phyloP scores from a whole-genome alignment of 2,888 invertebrate genomes.

The Trichogramma evanescens region DNA sequence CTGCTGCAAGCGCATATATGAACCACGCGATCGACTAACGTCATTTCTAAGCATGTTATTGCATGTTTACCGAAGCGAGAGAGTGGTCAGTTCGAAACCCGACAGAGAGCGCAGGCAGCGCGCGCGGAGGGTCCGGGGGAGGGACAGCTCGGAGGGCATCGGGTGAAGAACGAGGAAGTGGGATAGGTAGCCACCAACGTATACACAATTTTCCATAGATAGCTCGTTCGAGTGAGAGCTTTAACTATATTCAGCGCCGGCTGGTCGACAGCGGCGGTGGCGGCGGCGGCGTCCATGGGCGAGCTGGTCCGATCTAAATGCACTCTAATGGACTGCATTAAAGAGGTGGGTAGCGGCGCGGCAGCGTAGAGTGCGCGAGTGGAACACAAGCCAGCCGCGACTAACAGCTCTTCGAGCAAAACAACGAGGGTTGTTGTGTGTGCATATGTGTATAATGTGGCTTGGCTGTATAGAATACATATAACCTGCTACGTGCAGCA shows the following conservation, averaged over 20 bases:
- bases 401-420: constrained; percentile 27
- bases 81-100: neutral
- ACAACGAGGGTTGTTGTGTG: constrained; percentile 20
- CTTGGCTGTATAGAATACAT: too few species aligned
- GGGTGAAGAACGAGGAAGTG: neutral
- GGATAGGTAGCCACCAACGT: too few species aligned
- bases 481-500: too few species aligned
- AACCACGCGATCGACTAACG: constrained; percentile 26
- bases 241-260: constrained; percentile 9
- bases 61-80: neutral
- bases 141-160: constrained; percentile 19
- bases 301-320: constrained; percentile 46
- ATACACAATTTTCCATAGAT: constrained; percentile 35
- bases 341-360: constrained; percentile 30
- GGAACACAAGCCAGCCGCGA: constrained; percentile 2
- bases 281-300: constrained; percentile 22
- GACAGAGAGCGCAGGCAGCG: neutral
- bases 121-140: neutral
- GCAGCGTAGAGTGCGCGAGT: neutral
- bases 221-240: constrained; percentile 7
- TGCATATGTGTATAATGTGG: too few species aligned
- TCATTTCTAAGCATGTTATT: constrained; percentile 35
- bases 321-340: constrained; percentile 49
- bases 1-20: too few species aligned
- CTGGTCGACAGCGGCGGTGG: constrained; percentile 16